Base-by-base conservation (phyloP, 1,140 invertebrate genomes). In the Apis mellifera region DNA sequence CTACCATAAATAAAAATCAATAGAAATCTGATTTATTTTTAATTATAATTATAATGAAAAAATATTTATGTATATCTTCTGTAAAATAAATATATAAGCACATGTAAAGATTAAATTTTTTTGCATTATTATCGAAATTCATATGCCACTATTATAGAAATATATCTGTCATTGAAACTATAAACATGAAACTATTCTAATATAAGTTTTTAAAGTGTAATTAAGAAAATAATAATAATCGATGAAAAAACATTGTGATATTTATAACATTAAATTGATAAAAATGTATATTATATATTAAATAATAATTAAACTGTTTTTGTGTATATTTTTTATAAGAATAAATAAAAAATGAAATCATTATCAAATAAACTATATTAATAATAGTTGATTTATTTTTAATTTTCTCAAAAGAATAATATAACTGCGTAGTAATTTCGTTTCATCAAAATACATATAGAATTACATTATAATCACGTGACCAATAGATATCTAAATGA, bases 381-480 rank as follows among this genome's bases (percentile, higher is more conserved):
- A 23, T 50, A 48, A 55, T 68, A 32, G 23, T 84, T 84, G 82
- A 64, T 81, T 66, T 62, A 65, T 50, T 62, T 84, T 73, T 76
- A 78, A 86, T 78, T 84, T 72, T 80, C 26, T 23, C 9, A 17
- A 74, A 52, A n/a, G 65, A 86, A 74, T 66, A 76, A 57, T 57
- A 48, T 71, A 78, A 87, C 32, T 88, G 73, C 86, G 86, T 52
- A 57, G 68, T 68, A 85, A 82, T 50, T 77, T 59, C 15, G 19
- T 66, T 75, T 55, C 80, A 88, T 88, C 82, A 57, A 9, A 59
- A n/a, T 15, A 69, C 5, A 78, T 42, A 83, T 78, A 69, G 59
- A 23, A 60, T 88, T 83, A 88, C 82, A 87, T 73, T 81, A 77
- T 78, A 74, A 81, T 88, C 84, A 88, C 84, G 80, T 88, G 86